These are phyloP conservation scores for Caenorhabditis sp. DNA, from an alignment of 2,888 invertebrate genomes.

Conservation along the genomic window DNA sequence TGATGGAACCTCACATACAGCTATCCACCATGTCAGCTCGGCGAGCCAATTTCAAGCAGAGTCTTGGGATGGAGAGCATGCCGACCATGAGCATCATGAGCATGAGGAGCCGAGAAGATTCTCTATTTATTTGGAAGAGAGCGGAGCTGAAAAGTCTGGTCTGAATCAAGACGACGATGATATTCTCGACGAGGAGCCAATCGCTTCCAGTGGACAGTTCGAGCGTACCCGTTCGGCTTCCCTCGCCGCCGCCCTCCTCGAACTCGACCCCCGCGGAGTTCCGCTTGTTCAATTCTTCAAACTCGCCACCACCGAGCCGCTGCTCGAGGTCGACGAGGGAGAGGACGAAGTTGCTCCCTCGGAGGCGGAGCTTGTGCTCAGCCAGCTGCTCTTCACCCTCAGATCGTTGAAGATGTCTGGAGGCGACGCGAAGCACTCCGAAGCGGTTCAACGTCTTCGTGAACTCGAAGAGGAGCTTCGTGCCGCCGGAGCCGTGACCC, in stretches of 20 bases:
- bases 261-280: conserved; percentile 71
- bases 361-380: conserved; percentile 71
- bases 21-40: conserved; percentile 70
- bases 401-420: conserved; percentile 71
- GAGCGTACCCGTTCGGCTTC: conserved; percentile 74
- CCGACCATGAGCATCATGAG: conserved; percentile 65
- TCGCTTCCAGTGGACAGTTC: conserved; percentile 74
- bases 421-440: conserved; percentile 67
- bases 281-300: conserved; percentile 74
- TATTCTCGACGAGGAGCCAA: conserved; percentile 70
- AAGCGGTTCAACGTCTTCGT: conserved; percentile 79
- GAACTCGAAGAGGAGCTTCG: conserved; percentile 80
- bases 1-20: conserved; percentile 51
- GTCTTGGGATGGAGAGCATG: conserved; percentile 76
- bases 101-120: conserved; percentile 58
- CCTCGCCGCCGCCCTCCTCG: conserved; percentile 73
- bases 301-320: conserved; percentile 63
- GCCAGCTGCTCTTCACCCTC: conserved; percentile 71
- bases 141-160: conserved; percentile 29
- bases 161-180: conserved; percentile 20
- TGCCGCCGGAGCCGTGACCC: conserved; percentile 77
- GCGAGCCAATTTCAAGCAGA: conserved; percentile 72
- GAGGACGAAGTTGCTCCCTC: conserved; percentile 67
- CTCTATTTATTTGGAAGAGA: conserved; percentile 58
- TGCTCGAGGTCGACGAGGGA: conserved; percentile 69